phyloP scores from a whole-genome alignment of 2,113 vertebrate genomes.

The Panthera tigris region DNA sequence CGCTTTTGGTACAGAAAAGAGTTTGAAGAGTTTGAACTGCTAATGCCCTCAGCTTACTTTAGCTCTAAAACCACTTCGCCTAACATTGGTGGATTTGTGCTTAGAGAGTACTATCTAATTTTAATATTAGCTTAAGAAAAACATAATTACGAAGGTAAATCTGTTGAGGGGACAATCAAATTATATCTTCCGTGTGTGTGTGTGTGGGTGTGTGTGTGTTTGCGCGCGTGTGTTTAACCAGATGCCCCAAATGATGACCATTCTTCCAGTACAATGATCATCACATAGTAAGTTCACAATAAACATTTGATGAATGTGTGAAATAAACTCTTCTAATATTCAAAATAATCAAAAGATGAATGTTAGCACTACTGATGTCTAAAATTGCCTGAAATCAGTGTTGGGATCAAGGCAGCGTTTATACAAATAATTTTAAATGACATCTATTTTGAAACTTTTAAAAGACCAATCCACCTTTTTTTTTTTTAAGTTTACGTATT shows the following conservation, averaged over 20 bases:
- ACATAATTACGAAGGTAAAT: constrained; percentile 73
- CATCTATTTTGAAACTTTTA: neutral
- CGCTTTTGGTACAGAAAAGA: neutral
- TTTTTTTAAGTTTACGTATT: no score
- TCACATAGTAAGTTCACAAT: neutral
- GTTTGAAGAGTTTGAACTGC: neutral
- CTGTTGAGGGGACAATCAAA: constrained; percentile 25
- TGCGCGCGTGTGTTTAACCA: neutral
- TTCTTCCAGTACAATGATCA: neutral
- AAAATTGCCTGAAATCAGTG: neutral
- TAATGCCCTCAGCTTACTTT: neutral
- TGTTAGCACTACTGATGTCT: no score
- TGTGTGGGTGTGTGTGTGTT: neutral
- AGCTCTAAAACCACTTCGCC: neutral
- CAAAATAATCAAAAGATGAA: neutral
- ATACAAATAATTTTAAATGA: neutral
- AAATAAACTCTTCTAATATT: neutral
- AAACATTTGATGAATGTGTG: neutral
- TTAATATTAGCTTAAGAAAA: constrained; percentile 57
- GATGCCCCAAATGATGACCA: neutral
- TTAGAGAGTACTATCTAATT: constrained; percentile 44
- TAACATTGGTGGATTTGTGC: neutral
- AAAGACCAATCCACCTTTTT: no score
- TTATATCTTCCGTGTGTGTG: neutral
- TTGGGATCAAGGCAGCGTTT: neutral